phyloP scores from a whole-genome alignment of 2,888 invertebrate species.

The Macaria notata region DNA sequence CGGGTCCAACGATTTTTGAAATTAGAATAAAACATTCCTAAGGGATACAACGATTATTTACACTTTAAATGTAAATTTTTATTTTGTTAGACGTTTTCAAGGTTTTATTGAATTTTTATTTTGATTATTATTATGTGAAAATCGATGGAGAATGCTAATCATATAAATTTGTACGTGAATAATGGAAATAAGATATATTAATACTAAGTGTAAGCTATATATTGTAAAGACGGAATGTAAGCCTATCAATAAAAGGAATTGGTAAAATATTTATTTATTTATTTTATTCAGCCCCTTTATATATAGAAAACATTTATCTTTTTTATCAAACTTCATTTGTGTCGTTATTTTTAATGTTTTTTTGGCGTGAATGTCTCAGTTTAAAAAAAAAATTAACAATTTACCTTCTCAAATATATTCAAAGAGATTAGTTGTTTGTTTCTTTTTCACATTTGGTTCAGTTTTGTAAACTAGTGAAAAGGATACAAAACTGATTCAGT shows the following conservation, averaged over 20 bases:
- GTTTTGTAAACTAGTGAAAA: too few species aligned
- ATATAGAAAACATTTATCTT: neutral
- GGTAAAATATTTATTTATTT: constrained; percentile 54
- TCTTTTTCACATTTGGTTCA: too few species aligned
- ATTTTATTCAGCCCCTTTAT: constrained; percentile 38
- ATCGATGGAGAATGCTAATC: constrained; percentile 32
- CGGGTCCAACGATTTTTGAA: constrained; percentile 41
- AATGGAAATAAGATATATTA: constrained; percentile 35
- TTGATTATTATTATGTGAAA: constrained; percentile 23
- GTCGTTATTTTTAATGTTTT: neutral
- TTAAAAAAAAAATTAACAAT: too few species aligned
- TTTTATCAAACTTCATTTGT: too few species aligned
- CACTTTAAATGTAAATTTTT: constrained; percentile 70
- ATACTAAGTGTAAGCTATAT: constrained; percentile 52
- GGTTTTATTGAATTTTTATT: constrained; percentile 45
- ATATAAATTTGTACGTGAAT: constrained; percentile 40
- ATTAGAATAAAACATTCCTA: constrained; percentile 58
- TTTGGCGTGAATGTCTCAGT: neutral
- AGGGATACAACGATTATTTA: constrained; percentile 72
- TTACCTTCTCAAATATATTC: too few species aligned
- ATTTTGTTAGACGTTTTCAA: constrained; percentile 71
- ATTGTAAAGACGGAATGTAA: constrained; percentile 62
- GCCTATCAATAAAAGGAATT: constrained; percentile 74
- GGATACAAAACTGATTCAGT: too few species aligned
- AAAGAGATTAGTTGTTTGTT: too few species aligned